Evolutionary conservation across 2,888 invertebrate genomes (phyloP).

Genomic region (Sphaerophoria taeniata): DNA sequence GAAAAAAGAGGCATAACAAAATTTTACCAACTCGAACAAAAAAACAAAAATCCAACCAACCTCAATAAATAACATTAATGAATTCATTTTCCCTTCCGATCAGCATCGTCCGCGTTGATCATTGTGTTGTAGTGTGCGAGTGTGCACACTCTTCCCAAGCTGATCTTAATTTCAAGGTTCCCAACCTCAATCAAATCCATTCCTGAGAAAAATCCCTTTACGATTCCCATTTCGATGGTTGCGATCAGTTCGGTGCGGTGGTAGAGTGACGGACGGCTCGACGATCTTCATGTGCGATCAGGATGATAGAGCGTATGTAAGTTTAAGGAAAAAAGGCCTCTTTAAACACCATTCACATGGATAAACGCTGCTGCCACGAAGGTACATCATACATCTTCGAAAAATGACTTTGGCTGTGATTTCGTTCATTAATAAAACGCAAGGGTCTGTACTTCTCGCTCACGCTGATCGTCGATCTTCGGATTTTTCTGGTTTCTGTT

Average conservation of each 20-base stretch:
- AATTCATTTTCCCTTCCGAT: slow-evolving; percentile 48
- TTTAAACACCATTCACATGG: slow-evolving; percentile 70
- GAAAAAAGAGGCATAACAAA: slow-evolving; percentile 34
- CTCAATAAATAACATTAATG: slow-evolving; percentile 74
- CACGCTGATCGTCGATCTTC: neutral
- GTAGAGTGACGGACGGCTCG: too few species aligned
- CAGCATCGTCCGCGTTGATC: slow-evolving; percentile 10
- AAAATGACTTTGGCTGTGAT: slow-evolving; percentile 70
- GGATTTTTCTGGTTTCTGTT: neutral
- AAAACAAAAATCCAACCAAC: slow-evolving; percentile 41
- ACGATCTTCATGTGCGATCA: slow-evolving; percentile 22
- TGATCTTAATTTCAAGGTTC: slow-evolving; percentile 74
- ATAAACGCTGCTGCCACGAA: slow-evolving; percentile 58
- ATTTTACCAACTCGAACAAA: slow-evolving; percentile 8
- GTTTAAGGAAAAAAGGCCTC: slow-evolving; percentile 31
- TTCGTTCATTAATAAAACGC: slow-evolving; percentile 74
- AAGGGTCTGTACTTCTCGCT: slow-evolving; percentile 37
- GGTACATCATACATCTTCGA: slow-evolving; percentile 67
- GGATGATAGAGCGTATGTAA: slow-evolving; percentile 24
- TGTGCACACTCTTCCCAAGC: slow-evolving; percentile 32
- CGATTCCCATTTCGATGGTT: neutral
- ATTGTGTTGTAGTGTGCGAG: neutral
- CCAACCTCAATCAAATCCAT: slow-evolving; percentile 73
- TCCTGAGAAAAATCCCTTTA: slow-evolving; percentile 60
- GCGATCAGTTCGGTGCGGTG: neutral